Percentiles rank a stretch among this genome's conserved stretches.
These are phyloP conservation scores for Megalops cyprinoides DNA, from an alignment of 2,797 vertebrate species.

Conservation along the genomic window DNA sequence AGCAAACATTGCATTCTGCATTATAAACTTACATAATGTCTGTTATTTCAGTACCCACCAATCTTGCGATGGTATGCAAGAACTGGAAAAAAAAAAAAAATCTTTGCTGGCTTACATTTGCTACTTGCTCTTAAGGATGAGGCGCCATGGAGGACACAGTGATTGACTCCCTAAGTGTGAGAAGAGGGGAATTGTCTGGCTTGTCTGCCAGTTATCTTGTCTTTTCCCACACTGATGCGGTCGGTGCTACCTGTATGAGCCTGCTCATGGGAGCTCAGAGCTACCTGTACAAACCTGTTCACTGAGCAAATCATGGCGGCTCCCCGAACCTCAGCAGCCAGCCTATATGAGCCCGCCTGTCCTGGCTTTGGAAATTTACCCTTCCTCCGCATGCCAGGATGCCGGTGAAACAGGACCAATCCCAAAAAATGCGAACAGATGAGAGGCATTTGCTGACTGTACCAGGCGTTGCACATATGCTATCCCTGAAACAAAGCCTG, in stretches of 20 bases:
- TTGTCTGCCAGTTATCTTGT: background rate
- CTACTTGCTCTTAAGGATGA: background rate
- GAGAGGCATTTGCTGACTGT: background rate
- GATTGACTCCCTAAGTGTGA: no score
- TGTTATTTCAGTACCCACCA: background rate
- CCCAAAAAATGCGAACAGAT: background rate
- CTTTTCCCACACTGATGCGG: background rate
- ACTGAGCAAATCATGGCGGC: background rate
- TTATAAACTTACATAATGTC: no score
- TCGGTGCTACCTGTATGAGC: background rate
- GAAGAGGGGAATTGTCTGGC: no score
- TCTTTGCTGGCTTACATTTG: background rate
- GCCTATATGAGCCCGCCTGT: background rate
- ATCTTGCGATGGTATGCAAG: background rate
- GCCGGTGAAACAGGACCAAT: background rate
- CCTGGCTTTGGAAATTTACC: no score
- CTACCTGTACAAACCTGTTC: background rate
- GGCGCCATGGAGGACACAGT: background rate
- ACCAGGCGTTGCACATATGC: background rate
- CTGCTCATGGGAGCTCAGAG: background rate
- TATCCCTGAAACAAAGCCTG: background rate
- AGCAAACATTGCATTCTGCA: no score
- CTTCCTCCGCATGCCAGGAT: background rate
- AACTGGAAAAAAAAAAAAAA: background rate
- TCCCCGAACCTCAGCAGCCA: background rate